Conservation (phyloP, 2,888 invertebrate genomes). For the Volucella bombylans region DNA sequence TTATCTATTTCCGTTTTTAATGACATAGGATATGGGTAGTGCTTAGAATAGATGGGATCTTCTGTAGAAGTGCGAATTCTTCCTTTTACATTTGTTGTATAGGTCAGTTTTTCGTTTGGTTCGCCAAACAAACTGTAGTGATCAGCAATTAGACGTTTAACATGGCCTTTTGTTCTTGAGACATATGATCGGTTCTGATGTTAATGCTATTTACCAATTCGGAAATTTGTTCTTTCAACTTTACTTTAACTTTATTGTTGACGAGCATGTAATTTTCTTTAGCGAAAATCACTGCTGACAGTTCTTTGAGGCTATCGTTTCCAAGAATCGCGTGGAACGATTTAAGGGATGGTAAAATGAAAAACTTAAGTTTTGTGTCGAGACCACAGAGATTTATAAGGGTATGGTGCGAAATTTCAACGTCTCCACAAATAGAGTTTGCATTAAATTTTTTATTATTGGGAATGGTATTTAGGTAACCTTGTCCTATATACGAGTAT, state of each 20-base stretch:
- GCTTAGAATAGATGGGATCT: too few species aligned
- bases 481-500: too few species aligned
- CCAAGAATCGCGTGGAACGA: constrained; percentile 49
- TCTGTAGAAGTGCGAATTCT: too few species aligned
- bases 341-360: constrained; percentile 39
- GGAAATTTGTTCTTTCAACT: constrained; percentile 37
- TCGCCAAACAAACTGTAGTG: too few species aligned
- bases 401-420: constrained; percentile 26
- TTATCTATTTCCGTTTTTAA: too few species aligned
- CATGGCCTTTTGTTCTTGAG: too few species aligned
- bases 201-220: constrained; percentile 33
- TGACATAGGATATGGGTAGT: too few species aligned
- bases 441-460: too few species aligned
- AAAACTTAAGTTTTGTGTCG: constrained; percentile 15
- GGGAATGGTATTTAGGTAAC: too few species aligned
- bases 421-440: background rate
- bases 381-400: constrained; percentile 13
- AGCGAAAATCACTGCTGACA: constrained; percentile 19
- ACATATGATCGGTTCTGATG: constrained; percentile 39
- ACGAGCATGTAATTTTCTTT: constrained; percentile 31
- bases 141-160: too few species aligned
- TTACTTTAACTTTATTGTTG: constrained; percentile 30
- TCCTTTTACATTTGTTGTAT: too few species aligned
- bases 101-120: too few species aligned
- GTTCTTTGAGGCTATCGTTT: constrained; percentile 47